phyloP scores from a whole-genome alignment of 2,797 vertebrate species.

The Diglossa cyanea region DNA sequence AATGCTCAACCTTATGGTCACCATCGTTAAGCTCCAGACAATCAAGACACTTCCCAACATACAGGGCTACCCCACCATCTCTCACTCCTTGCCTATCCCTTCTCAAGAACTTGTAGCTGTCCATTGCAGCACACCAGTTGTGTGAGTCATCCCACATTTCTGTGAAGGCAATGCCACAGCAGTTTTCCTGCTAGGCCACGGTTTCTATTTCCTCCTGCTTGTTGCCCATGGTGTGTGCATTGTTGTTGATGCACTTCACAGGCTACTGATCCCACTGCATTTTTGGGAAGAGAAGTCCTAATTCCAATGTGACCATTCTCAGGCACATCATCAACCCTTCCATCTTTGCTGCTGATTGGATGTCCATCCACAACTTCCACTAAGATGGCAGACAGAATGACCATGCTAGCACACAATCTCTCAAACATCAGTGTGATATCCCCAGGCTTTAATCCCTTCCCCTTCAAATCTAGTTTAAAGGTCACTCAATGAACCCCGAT shows the following conservation, averaged over 20 bases:
- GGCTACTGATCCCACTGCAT: not conserved
- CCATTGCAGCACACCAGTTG: not conserved
- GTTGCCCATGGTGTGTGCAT: not conserved
- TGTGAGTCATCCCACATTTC: not conserved
- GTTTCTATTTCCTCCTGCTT: not conserved
- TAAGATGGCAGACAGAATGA: not conserved
- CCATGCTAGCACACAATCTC: not conserved
- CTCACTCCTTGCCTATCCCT: not conserved
- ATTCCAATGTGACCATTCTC: fast-evolving
- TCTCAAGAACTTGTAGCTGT: not conserved
- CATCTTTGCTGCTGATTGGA: not conserved
- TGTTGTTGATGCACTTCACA: not conserved
- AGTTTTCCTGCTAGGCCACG: not conserved
- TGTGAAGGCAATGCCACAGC: not conserved
- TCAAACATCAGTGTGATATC: not conserved
- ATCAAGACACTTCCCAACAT: fast-evolving
- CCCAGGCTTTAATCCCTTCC: not conserved
- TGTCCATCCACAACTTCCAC: not conserved
- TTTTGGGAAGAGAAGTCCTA: not conserved
- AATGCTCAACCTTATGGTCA: not conserved
- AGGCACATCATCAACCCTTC: not conserved
- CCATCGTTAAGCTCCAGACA: fast-evolving
- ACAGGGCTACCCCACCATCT: not conserved
- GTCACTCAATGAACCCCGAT: not conserved
- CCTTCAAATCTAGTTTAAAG: not conserved